These are phyloP conservation scores for Nebria ingens DNA, from an alignment of 1,140 invertebrate species.

Conservation along the genomic window DNA sequence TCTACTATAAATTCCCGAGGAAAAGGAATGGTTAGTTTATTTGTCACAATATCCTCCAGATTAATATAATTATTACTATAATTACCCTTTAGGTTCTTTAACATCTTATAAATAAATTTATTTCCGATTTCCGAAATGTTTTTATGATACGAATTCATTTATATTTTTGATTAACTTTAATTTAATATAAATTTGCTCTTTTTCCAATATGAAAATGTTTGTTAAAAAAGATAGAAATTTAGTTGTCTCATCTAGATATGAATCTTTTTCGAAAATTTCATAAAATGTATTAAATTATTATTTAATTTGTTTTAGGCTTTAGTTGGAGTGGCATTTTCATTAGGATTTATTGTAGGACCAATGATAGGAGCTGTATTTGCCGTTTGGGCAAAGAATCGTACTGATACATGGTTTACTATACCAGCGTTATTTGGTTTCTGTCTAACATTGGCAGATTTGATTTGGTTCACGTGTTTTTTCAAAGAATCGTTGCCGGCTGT, in stretches of 20 bases:
- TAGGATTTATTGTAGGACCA: slow-evolving; percentile 94
- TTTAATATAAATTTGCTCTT: slow-evolving; percentile 12
- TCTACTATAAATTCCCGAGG: slow-evolving; percentile 70
- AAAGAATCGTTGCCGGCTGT: slow-evolving; percentile 77
- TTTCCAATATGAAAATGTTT: too few relatives aligned
- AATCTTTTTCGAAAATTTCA: neutral
- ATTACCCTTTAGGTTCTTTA: too few relatives aligned
- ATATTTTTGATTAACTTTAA: too few relatives aligned
- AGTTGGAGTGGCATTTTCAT: slow-evolving; percentile 92
- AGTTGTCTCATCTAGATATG: slow-evolving; percentile 1
- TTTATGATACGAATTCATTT: too few relatives aligned
- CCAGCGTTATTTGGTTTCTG: slow-evolving; percentile 80
- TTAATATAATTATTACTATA: too few relatives aligned
- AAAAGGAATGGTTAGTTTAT: slow-evolving; percentile 77
- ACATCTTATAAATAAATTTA: too few relatives aligned
- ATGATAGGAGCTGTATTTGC: slow-evolving; percentile 89
- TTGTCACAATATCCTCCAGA: too few relatives aligned
- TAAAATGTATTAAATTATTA: slow-evolving; percentile 6
- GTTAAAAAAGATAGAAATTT: neutral
- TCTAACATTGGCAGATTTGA: slow-evolving; percentile 66
- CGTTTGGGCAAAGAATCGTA: slow-evolving; percentile 48
- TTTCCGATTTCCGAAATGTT: too few relatives aligned
- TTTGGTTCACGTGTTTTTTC: slow-evolving; percentile 65
- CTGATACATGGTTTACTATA: slow-evolving; percentile 63
- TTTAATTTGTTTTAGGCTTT: slow-evolving; percentile 76